These are phyloP conservation scores for Amphiprion clarkii DNA, from an alignment of 2,797 vertebrate genomes.

Conservation along the genomic window DNA sequence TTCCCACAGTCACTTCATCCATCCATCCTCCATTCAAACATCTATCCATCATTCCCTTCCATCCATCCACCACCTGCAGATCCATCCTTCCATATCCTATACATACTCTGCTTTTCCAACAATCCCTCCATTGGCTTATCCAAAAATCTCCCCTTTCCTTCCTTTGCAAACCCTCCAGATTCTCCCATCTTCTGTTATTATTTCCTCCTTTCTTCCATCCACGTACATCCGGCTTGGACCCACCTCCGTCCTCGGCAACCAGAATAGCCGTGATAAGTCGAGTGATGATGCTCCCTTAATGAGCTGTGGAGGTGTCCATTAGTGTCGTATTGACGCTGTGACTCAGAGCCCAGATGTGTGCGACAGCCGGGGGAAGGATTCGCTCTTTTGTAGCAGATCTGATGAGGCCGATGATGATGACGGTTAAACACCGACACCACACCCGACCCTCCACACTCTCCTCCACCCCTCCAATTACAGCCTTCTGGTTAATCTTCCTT, in stretches of 20 bases:
- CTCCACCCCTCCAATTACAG: slow-evolving; percentile 67
- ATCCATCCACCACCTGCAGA: too few species aligned
- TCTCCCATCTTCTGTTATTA: too few species aligned
- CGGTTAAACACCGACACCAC: slow-evolving; percentile 51
- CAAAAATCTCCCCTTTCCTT: background rate
- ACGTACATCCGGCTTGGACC: background rate
- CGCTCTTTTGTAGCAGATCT: slow-evolving; percentile 67
- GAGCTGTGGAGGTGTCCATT: slow-evolving; percentile 50
- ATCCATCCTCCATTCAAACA: slow-evolving; percentile 3
- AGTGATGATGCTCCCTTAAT: slow-evolving; percentile 63
- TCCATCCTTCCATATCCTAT: too few species aligned
- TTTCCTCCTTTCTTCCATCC: background rate
- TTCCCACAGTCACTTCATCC: background rate
- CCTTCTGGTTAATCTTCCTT: slow-evolving; percentile 70
- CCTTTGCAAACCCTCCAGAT: too few species aligned
- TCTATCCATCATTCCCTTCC: slow-evolving; percentile 11
- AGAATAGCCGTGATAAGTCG: slow-evolving; percentile 54
- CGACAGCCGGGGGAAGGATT: slow-evolving; percentile 36
- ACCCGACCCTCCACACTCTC: slow-evolving; percentile 12
- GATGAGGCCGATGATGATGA: slow-evolving; percentile 67
- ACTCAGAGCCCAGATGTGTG: slow-evolving; percentile 49
- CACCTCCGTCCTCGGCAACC: slow-evolving; percentile 26
- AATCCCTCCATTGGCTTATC: too few species aligned
- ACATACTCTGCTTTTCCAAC: background rate
- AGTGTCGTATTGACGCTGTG: slow-evolving; percentile 39